Evolutionary conservation across 2,113 vertebrate species (phyloP).

Genomic region (Perca schrenkii): DNA sequence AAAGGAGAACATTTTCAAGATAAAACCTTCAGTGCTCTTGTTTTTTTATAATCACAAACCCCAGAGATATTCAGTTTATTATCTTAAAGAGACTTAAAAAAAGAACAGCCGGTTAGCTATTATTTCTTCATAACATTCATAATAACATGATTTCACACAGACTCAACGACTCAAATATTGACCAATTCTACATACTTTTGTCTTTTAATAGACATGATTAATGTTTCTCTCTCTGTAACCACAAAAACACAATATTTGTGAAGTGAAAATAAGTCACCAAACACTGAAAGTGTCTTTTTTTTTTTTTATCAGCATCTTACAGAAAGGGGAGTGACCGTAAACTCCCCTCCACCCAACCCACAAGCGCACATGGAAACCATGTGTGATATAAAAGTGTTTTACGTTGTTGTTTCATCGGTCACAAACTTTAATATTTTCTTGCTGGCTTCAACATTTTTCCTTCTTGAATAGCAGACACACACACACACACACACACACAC

Average conservation of each 20-base stretch:
- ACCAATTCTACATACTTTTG: background rate
- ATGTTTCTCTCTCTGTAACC: background rate
- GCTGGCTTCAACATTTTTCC: background rate
- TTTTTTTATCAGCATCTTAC: background rate
- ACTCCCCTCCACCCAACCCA: slow-evolving; percentile 16
- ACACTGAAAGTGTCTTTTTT: background rate
- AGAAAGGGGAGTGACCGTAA: slow-evolving; percentile 8
- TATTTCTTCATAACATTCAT: background rate
- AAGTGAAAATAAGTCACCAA: slow-evolving; percentile 21
- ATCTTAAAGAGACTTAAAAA: background rate
- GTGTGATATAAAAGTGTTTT: background rate
- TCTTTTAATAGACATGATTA: slow-evolving; percentile 11
- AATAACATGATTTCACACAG: background rate
- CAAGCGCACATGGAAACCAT: slow-evolving; percentile 44
- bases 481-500: background rate
- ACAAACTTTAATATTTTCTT: background rate
- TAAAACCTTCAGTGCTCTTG: background rate
- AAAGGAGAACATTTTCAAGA: background rate
- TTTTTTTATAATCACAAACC: background rate
- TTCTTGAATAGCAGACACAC: background rate
- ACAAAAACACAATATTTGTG: slow-evolving; percentile 28
- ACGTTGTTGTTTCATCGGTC: background rate
- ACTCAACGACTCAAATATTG: background rate
- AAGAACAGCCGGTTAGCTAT: too few species aligned
- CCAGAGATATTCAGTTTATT: background rate